Evolutionary conservation across 2,888 invertebrate genomes (phyloP), one percentile per base, ranked within the genome.

Genomic region (Drosophila fungiperda): DNA sequence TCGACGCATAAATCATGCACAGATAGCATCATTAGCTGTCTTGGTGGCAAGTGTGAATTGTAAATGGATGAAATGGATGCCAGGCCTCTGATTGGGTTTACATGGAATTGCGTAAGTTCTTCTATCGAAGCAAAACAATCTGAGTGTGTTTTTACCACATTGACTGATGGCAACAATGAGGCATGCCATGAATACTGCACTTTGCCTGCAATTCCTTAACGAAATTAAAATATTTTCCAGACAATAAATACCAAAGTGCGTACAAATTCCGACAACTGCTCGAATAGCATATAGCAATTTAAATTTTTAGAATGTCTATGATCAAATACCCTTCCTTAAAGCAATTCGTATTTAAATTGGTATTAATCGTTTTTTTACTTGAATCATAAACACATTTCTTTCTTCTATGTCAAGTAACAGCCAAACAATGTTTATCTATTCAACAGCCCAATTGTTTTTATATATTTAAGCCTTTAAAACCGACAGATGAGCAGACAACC

Each of bases 1-100:
- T 61, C 75, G 48, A 26, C 32, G 59, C 75, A 84, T 85, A 82
- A 87, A 87, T 84, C 87, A 77, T 73, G 48, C 42, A 49, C 64
- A 76, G 78, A 81, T 79, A 84, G 50, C 76, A 87, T 87, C 82
- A 68, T 60, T 83, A 66, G 63, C 65, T 33, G 72, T 61, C 72
- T 20, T 35, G 23, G 45, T 32, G 3, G 6, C 36, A 70, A 59
- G 55, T 53, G 55, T 49, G 12, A 9, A 26, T 60, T 49, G 48
- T 48, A 52, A 40, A 35, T 50, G 50, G 33, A 42, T 50, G 59
- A 38, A 54, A 26, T 20, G 40, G 42, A 29, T 26, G 36, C 29
- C 45, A n/a, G 29, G 33, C 12, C n/a, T n/a, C 23, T 49, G 59
- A 67, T 77, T 72, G 66, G 45, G n/a, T 15, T 50, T 54, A 58